Evolutionary conservation across 2,113 vertebrate genomes (phyloP).

Genomic region (Glaucomys volans): DNA sequence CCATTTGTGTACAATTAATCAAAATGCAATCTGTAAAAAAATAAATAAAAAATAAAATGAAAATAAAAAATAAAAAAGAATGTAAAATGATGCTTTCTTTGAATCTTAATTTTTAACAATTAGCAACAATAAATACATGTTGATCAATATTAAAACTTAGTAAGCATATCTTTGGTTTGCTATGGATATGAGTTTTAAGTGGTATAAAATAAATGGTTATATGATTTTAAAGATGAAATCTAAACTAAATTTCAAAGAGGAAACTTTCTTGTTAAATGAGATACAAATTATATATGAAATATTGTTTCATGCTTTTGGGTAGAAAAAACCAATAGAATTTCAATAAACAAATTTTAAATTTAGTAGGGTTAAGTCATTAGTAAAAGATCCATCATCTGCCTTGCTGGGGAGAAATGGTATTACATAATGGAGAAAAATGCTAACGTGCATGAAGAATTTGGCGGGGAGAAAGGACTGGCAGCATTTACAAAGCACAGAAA

Average conservation of each 20-base stretch:
- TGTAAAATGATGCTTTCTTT: slow-evolving; percentile 53
- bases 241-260: slow-evolving; percentile 37
- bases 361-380: not conserved
- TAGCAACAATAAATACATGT: slow-evolving; percentile 50
- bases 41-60: too few relatives aligned
- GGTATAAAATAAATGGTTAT: not conserved
- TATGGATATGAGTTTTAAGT: not conserved
- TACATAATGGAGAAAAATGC: not conserved
- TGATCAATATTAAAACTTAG: slow-evolving; percentile 8
- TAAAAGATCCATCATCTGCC: not conserved
- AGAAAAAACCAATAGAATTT: slow-evolving; percentile 39
- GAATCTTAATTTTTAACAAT: slow-evolving; percentile 59
- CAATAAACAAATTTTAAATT: slow-evolving; percentile 14
- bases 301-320: not conserved
- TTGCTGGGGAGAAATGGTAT: not conserved
- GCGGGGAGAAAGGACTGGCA: not conserved
- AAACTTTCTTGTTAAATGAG: slow-evolving; percentile 28
- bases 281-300: slow-evolving; percentile 28
- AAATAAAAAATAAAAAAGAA: not conserved
- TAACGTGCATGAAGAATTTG: not conserved
- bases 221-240: slow-evolving; percentile 21
- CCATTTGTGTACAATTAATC: too few relatives aligned
- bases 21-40: too few relatives aligned
- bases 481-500: not conserved
- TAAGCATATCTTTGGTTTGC: not conserved